A percentile compares a stretch with the other conserved stretches of the same genome.
Conservation (phyloP, 1,140 invertebrate genomes). For the Alviniconcha marisindica region DNA sequence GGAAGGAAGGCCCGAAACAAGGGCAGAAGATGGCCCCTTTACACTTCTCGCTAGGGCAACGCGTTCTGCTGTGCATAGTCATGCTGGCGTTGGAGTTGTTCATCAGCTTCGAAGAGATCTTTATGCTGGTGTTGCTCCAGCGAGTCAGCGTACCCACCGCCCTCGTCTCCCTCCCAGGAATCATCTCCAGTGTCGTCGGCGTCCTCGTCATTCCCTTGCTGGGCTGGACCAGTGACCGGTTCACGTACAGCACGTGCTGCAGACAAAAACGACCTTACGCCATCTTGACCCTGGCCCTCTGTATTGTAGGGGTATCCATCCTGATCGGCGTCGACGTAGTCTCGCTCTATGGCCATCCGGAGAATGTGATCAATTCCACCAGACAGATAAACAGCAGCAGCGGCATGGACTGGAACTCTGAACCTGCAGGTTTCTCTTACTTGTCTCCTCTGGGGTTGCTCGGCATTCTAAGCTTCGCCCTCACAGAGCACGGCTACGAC, state of each 20-base stretch:
- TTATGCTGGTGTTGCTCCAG: slow-evolving; percentile 39
- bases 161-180: slow-evolving; percentile 35
- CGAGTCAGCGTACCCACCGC: slow-evolving; percentile 19
- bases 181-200: slow-evolving; percentile 32
- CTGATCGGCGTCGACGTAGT: not conserved
- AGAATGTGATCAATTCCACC: too few relatives aligned
- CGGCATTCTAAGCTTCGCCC: slow-evolving; percentile 10
- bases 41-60: not conserved
- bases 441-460: slow-evolving; percentile 12
- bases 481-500: slow-evolving; percentile 30
- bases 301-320: not conserved
- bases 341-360: not conserved
- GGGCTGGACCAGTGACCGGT: slow-evolving; percentile 41
- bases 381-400: too few relatives aligned
- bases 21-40: too few relatives aligned
- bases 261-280: slow-evolving; percentile 21
- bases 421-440: too few relatives aligned
- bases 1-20: too few relatives aligned
- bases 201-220: slow-evolving; percentile 35
- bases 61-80: slow-evolving; percentile 15
- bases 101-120: slow-evolving; percentile 44
- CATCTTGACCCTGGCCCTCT: not conserved
- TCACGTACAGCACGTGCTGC: not conserved
- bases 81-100: slow-evolving; percentile 35
- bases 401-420: too few relatives aligned